Evolutionary conservation across 2,113 vertebrate genomes (phyloP).

Genomic region (Crotophaga sulcirostris): DNA sequence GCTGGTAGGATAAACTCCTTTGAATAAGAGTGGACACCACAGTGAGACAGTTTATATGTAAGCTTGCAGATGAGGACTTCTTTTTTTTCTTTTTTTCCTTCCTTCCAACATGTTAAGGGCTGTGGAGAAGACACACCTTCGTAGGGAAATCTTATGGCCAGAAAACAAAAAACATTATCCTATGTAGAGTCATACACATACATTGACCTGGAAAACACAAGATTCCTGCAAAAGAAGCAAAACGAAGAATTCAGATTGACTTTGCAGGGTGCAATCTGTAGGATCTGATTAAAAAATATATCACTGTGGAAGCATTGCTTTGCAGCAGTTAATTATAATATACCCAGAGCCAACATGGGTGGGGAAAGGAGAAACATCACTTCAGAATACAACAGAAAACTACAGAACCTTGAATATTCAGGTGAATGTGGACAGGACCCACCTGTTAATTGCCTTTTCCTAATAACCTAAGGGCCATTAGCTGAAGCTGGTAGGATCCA

Average conservation of each 20-base stretch:
- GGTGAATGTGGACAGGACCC: neutral
- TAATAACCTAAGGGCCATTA: neutral
- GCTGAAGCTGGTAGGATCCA: neutral
- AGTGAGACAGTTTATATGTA: neutral
- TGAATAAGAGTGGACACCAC: fast-evolving
- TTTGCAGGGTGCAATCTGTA: neutral
- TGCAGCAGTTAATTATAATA: neutral
- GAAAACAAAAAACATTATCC: neutral
- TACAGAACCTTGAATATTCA: neutral
- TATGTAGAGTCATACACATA: neutral
- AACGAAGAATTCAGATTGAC: neutral
- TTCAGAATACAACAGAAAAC: neutral
- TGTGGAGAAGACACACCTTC: neutral
- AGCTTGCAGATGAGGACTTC: neutral
- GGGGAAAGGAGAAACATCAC: neutral
- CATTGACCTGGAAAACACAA: neutral
- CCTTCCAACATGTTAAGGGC: neutral
- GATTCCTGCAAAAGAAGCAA: neutral
- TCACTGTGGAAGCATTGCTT: neutral
- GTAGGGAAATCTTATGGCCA: neutral
- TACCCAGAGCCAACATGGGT: neutral
- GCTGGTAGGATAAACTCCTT: neutral
- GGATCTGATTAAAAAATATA: neutral
- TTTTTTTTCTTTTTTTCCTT: neutral
- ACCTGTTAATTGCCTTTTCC: neutral